phyloP scores from a whole-genome alignment of 2,113 vertebrate genomes.

The Leptobrachium leishanense region DNA sequence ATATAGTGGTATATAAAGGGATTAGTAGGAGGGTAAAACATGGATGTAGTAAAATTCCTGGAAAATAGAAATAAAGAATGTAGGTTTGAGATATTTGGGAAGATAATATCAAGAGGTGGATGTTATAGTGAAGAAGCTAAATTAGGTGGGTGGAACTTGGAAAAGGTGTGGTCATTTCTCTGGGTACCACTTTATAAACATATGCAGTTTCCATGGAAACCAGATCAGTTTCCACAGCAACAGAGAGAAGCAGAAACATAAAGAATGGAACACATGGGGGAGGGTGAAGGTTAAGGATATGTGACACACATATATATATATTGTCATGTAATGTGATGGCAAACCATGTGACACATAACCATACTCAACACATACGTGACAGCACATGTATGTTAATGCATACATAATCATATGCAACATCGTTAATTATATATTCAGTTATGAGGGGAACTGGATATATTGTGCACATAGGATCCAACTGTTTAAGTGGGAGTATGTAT shows the following conservation, averaged over 20 bases:
- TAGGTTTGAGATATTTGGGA: neutral
- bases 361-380: neutral
- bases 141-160: neutral
- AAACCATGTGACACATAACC: conserved; percentile 3
- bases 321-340: neutral
- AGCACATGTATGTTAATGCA: neutral
- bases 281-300: conserved; percentile 5
- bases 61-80: neutral
- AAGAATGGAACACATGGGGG: conserved; percentile 24
- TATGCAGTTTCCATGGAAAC: conserved; percentile 89
- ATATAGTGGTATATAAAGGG: neutral
- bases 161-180: conserved; percentile 33
- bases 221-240: conserved; percentile 67
- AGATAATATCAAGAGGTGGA: neutral
- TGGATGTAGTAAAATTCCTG: neutral
- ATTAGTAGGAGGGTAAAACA: neutral
- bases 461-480: no score
- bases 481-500: no score
- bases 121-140: neutral
- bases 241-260: conserved; percentile 55
- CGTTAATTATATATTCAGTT: neutral
- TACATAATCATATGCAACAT: neutral
- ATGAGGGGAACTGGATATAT: neutral
- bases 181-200: conserved; percentile 77
- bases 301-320: conserved; percentile 1